Base-by-base conservation (phyloP, 2,888 invertebrate species). In the Cephus rjabovi region DNA sequence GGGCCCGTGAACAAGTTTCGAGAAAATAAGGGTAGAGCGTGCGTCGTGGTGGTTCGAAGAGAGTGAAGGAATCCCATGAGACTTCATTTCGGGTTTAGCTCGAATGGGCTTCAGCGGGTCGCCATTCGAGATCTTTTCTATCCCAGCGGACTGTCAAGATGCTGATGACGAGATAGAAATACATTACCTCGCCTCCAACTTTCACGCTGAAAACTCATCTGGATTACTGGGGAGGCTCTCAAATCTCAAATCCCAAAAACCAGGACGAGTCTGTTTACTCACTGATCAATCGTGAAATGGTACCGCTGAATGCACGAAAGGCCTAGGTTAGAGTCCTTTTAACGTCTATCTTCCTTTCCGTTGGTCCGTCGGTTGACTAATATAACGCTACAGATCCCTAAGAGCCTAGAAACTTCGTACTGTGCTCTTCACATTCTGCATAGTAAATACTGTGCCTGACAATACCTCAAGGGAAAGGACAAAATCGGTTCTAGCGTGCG, bases 161-260 rank as follows among this genome's bases (percentile, higher is more conserved):
- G 31, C 71, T 34, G 71, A 71, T 71, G 31, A 71, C 71, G 33
- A 71, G 71, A 71, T 71, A 71, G 71, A 71, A 71, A 71, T 71
- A 71, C 71, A 71, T 71, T 71, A 71, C 31, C 71, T 31, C 31
- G 31, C 9, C 9, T 56, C 23, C 23, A 23, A 56, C 15, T 56
- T 56, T 56, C 23, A 56, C 56, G 56, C 56, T 56, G 56, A 56
- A 56, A 56, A 56, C 23, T 56, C 56, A 56, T 56, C 56, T 23
- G 56, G 56, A 56, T 56, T 56, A 23, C 23, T 56, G 2, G 23
- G 2, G 56, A 56, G 56, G 23, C 23, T 56, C 6, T 40, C 40
- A 40, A 40, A 40, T 40, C 56, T 56, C 23, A 23, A 56, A 56
- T 56, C 56, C 6, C 56, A 56, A 23, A 56, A 23, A 56, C 9